These are phyloP conservation scores for Drosophila kuntzei DNA, from an alignment of 2,888 invertebrate species.

Conservation along the genomic window DNA sequence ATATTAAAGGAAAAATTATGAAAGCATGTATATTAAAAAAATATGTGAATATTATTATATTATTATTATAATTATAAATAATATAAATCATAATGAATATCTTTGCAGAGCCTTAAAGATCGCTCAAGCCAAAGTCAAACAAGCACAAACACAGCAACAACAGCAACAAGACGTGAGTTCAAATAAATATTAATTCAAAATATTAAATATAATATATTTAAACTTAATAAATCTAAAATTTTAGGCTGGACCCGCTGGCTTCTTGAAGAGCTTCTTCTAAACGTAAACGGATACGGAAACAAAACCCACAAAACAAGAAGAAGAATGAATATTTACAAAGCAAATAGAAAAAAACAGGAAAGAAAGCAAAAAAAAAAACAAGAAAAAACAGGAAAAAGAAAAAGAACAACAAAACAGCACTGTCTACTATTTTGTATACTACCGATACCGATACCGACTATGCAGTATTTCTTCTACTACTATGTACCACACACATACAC, in stretches of 20 bases:
- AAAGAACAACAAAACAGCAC: constrained; percentile 61
- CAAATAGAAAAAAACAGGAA: constrained; percentile 24
- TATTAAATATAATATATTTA: no score
- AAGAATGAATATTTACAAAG: constrained; percentile 51
- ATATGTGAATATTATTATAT: no score
- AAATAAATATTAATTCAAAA: background rate
- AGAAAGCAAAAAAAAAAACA: constrained; percentile 9
- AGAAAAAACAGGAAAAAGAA: constrained; percentile 8
- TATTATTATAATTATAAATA: no score
- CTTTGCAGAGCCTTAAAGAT: constrained; percentile 92
- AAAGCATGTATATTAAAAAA: no score
- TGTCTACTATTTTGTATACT: constrained; percentile 79
- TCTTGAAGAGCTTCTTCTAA: constrained; percentile 98
- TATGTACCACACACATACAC: constrained; percentile 55
- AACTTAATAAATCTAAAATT: constrained; percentile 9
- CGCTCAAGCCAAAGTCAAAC: constrained; percentile 94
- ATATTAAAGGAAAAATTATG: no score
- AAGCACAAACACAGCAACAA: constrained; percentile 94
- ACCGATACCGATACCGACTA: constrained; percentile 71
- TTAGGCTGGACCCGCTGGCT: constrained; percentile 96
- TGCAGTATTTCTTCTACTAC: constrained; percentile 67
- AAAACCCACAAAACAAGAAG: constrained; percentile 39
- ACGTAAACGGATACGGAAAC: constrained; percentile 33
- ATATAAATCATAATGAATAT: background rate
- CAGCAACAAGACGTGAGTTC: constrained; percentile 87